Evolutionary conservation across 2,888 invertebrate species (phyloP).

Genomic region (Hyalella azteca): DNA sequence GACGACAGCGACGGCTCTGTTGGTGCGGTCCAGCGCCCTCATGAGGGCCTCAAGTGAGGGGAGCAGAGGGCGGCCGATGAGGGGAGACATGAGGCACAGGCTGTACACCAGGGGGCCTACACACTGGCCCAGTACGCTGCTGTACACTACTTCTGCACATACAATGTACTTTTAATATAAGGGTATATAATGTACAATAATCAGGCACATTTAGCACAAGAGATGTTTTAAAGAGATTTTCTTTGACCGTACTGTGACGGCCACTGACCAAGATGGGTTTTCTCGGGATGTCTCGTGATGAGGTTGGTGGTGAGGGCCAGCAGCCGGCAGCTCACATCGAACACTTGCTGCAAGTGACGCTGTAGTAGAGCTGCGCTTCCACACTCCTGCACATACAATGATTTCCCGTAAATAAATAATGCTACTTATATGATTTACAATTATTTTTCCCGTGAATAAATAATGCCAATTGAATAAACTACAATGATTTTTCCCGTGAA

Average conservation of each 20-base stretch:
- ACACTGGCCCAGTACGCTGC: constrained; percentile 69
- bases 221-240: too few relatives aligned
- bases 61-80: constrained; percentile 62
- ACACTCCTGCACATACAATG: constrained; percentile 63
- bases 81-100: constrained; percentile 67
- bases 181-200: too few relatives aligned
- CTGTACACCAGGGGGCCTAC: constrained; percentile 69
- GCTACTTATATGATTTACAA: too few relatives aligned
- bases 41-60: constrained; percentile 63
- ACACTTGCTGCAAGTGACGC: constrained; percentile 61
- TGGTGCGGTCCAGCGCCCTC: constrained; percentile 61
- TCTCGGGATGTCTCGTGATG: constrained; percentile 47
- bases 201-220: too few relatives aligned
- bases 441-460: too few relatives aligned
- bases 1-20: constrained; percentile 53
- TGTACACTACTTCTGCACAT: constrained; percentile 65
- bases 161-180: too few relatives aligned
- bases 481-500: too few relatives aligned
- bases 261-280: constrained; percentile 54
- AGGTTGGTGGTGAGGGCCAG: constrained; percentile 47
- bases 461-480: too few relatives aligned
- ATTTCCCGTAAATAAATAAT: too few relatives aligned
- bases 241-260: too few relatives aligned
- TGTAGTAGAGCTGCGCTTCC: constrained; percentile 62
- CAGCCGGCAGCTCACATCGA: constrained; percentile 48